These are phyloP conservation scores for Anhinga anhinga DNA, from an alignment of 2,113 vertebrate species.

Conservation along the genomic window DNA sequence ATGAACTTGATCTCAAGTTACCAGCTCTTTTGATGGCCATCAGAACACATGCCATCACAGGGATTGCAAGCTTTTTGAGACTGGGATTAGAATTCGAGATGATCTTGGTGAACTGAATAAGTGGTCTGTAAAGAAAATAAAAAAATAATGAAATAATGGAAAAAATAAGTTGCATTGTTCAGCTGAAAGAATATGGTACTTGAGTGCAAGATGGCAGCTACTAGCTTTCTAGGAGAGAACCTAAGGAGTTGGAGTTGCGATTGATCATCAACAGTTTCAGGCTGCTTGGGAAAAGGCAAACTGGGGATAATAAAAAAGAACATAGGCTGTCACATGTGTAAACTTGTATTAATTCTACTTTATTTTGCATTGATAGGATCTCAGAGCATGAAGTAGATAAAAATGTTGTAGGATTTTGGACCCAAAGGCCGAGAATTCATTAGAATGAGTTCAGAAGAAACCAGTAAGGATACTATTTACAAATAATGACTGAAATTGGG, in stretches of 20 bases:
- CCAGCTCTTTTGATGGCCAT: not conserved
- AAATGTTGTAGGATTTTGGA: not conserved
- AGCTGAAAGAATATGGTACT: not conserved
- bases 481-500: not conserved
- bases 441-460: not conserved
- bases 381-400: not conserved
- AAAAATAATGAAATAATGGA: not conserved
- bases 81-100: not conserved
- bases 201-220: not conserved
- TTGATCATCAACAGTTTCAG: not conserved
- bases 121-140: not conserved
- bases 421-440: not conserved
- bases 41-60: not conserved
- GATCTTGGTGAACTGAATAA: not conserved
- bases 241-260: not conserved
- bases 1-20: not conserved
- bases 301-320: not conserved
- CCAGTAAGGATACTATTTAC: not conserved
- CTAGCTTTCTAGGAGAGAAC: not conserved
- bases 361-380: not conserved
- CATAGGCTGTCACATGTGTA: not conserved
- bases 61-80: not conserved
- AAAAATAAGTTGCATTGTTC: not conserved
- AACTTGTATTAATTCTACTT: not conserved
- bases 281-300: not conserved